Evolutionary conservation across 2,888 invertebrate species (phyloP).

Genomic region (Drosophila mimica): DNA sequence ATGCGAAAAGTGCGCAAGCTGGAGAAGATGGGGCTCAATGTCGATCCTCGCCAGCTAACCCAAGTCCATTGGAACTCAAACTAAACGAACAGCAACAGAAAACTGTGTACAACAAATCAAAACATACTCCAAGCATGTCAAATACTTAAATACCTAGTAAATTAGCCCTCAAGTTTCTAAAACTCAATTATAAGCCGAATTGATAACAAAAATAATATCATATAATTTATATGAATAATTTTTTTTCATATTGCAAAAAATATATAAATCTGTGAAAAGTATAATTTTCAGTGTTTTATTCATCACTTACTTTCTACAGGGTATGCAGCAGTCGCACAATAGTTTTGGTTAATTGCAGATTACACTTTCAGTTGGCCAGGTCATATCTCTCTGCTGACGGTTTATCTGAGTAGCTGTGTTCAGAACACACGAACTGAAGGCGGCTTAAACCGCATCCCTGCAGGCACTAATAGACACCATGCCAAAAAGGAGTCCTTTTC

Average conservation of each 20-base stretch:
- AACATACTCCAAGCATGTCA: conserved; percentile 73
- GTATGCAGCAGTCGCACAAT: not conserved
- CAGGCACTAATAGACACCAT: conserved; percentile 50
- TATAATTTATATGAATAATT: not conserved
- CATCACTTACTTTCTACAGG: not conserved
- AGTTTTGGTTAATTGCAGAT: not conserved
- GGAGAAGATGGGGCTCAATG: conserved; percentile 63
- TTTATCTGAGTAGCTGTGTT: conserved; percentile 4
- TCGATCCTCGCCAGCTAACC: conserved; percentile 68
- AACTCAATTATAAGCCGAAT: conserved; percentile 55
- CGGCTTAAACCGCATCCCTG: conserved; percentile 22
- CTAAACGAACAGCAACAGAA: conserved; percentile 11
- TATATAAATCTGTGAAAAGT: conserved; percentile 15
- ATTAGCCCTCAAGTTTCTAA: conserved; percentile 62
- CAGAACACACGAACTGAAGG: not conserved
- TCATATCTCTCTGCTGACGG: not conserved
- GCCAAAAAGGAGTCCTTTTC: conserved; percentile 7
- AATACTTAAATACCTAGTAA: conserved; percentile 34
- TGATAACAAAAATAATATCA: not conserved
- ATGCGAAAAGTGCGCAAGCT: conserved; percentile 67
- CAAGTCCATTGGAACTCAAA: conserved; percentile 49
- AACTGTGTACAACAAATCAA: conserved; percentile 23
- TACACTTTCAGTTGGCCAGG: not conserved
- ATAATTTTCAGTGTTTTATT: not conserved
- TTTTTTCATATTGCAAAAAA: conserved; percentile 17